phyloP scores from a whole-genome alignment of 1,140 invertebrate species.

The Muscidifurax raptorellus region DNA sequence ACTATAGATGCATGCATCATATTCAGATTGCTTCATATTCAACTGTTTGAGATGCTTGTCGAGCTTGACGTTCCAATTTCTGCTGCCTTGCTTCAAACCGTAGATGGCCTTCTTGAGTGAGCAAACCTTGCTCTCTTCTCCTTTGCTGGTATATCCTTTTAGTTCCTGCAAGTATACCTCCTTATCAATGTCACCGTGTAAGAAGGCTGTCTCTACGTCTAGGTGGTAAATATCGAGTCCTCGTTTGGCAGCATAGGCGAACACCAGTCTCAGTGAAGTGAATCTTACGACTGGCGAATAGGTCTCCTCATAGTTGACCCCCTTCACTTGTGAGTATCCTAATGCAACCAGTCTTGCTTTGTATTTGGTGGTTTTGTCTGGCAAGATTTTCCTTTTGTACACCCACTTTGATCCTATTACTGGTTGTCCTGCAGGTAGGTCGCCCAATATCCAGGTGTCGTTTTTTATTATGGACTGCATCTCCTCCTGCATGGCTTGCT shows the following conservation, averaged over 20 bases:
- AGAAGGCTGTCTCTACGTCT: too few relatives aligned
- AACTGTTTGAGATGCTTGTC: constrained; percentile 28
- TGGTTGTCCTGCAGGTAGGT: background rate
- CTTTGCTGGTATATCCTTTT: too few relatives aligned
- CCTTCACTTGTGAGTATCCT: background rate
- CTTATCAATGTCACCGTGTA: too few relatives aligned
- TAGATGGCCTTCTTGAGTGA: too few relatives aligned
- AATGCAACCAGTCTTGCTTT: constrained; percentile 12
- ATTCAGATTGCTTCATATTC: too few relatives aligned
- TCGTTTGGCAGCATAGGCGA: background rate
- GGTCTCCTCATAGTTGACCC: background rate
- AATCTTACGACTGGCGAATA: background rate
- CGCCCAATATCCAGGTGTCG: background rate
- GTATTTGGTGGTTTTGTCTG: background rate
- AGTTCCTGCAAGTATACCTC: too few relatives aligned
- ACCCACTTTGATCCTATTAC: background rate
- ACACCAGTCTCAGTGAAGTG: background rate
- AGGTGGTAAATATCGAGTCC: background rate
- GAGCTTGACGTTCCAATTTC: too few relatives aligned
- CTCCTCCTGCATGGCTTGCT: background rate
- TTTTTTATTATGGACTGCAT: background rate
- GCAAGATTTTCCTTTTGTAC: background rate
- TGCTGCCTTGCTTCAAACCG: too few relatives aligned
- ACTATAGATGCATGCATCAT: too few relatives aligned
- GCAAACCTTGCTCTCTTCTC: too few relatives aligned